phyloP scores from a whole-genome alignment of 2,888 invertebrate species.

The Linnaemya vulpina region DNA sequence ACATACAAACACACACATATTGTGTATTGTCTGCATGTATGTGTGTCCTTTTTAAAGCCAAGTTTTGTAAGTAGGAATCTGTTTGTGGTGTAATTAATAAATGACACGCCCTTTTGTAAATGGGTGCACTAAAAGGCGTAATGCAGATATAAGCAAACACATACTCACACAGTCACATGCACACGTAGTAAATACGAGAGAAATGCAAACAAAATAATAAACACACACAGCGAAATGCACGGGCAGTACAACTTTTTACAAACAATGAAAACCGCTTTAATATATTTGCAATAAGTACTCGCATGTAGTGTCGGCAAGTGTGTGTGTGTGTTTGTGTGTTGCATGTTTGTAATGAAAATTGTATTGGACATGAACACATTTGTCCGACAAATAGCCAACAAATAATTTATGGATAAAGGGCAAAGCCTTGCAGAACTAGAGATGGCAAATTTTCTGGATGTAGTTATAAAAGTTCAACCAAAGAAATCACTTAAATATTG shows the following conservation, averaged over 20 bases:
- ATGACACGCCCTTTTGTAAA: conserved; percentile 56
- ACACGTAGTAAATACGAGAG: not conserved
- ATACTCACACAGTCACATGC: not conserved
- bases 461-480: too few species aligned
- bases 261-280: conserved; percentile 39
- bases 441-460: too few species aligned
- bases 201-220: conserved; percentile 11
- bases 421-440: conserved; percentile 1
- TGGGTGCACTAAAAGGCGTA: conserved; percentile 40
- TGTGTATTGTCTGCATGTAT: not conserved
- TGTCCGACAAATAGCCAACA: conserved; percentile 31
- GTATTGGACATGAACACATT: conserved; percentile 5
- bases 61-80: conserved; percentile 18
- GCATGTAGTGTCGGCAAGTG: not conserved
- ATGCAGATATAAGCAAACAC: conserved; percentile 26
- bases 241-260: conserved; percentile 11
- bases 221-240: not conserved
- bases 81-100: conserved; percentile 62
- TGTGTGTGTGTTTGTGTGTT: not conserved
- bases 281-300: conserved; percentile 38
- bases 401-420: conserved; percentile 35
- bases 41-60: not conserved
- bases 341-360: not conserved
- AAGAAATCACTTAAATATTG: too few species aligned
- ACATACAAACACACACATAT: not conserved